Conservation (phyloP, 2,888 invertebrate species). For the Cryptops parisi region DNA sequence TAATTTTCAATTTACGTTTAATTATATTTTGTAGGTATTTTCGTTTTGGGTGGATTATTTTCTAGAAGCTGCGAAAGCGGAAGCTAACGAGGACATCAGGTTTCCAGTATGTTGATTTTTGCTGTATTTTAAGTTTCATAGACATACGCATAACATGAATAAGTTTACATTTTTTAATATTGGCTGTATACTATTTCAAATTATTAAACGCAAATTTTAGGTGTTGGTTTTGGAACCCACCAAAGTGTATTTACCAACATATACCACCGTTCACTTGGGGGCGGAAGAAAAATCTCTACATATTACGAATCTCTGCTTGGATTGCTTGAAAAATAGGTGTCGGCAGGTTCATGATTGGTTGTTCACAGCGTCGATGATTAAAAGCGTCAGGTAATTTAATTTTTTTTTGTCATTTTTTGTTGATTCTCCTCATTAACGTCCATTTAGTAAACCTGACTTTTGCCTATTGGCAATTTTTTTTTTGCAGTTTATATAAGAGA, state of each 20-base stretch:
- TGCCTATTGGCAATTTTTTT: slow-evolving; percentile 11
- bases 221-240: slow-evolving; percentile 17
- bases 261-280: slow-evolving; percentile 85
- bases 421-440: too few species aligned
- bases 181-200: too few species aligned
- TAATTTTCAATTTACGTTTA: not conserved
- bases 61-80: slow-evolving; percentile 74
- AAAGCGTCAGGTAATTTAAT: slow-evolving; percentile 54
- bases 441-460: slow-evolving; percentile 5
- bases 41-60: slow-evolving; percentile 99
- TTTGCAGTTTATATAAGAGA: slow-evolving; percentile 72
- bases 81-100: slow-evolving; percentile 63
- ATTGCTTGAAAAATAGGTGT: slow-evolving; percentile 58
- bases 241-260: slow-evolving; percentile 59
- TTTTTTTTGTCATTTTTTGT: not conserved
- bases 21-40: slow-evolving; percentile 49
- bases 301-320: slow-evolving; percentile 70
- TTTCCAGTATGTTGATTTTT: slow-evolving; percentile 56
- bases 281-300: slow-evolving; percentile 85
- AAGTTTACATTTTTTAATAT: not conserved
- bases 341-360: slow-evolving; percentile 82
- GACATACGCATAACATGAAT: not conserved
- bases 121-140: too few species aligned
- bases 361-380: slow-evolving; percentile 76
- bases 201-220: too few species aligned